Base-by-base conservation (phyloP, 2,113 vertebrate genomes). In the Baryphthengus martii region DNA sequence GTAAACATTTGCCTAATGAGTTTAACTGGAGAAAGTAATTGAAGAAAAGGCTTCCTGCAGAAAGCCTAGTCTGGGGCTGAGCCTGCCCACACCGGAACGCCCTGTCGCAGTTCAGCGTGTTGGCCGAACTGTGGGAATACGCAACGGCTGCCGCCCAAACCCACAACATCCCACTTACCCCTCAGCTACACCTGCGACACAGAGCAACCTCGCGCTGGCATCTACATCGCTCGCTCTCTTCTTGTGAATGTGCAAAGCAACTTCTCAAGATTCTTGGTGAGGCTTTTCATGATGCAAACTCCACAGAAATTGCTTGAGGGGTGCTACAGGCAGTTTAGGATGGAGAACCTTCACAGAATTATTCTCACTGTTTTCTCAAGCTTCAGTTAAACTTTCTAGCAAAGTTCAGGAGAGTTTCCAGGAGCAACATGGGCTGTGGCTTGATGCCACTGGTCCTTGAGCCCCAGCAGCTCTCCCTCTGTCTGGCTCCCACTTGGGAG, bases 201-300 rank as follows among this genome's bases (percentile, higher is more conserved):
- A 21, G 42, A 18, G 19, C 7, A 12, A 24, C 45, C 13, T 52
- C 37, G 26, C 1, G 1, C 45, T 26, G 12, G 10, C 45, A 11
- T 10, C 89, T 70, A 13, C 18, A 6, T 31, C 19, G 9, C 56
- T 17, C 1, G n/a, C 11, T 59, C 17, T 71, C 19, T 86, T 66
- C 50, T 42, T 7, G 1, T 47, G 26, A 61, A 16, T 0, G 0
- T 39, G n/a, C 37, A 44, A 35, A 88, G 40, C 59, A 81, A 47
- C 8, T 13, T 84, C 44, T 56, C 8, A 11, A 35, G 37, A 15
- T 20, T 74, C 70, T 26, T 39, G 37, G 45, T 8, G 24, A 58
- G 44, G 21, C 37, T 85, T 92, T 74, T 74, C 12, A 44, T 44
- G 29, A 7, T 49, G 20, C 10, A 44, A 55, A 9, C 49, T 42